These are phyloP conservation scores for Anastrepha obliqua DNA, from an alignment of 1,140 invertebrate genomes.

Conservation along the genomic window DNA sequence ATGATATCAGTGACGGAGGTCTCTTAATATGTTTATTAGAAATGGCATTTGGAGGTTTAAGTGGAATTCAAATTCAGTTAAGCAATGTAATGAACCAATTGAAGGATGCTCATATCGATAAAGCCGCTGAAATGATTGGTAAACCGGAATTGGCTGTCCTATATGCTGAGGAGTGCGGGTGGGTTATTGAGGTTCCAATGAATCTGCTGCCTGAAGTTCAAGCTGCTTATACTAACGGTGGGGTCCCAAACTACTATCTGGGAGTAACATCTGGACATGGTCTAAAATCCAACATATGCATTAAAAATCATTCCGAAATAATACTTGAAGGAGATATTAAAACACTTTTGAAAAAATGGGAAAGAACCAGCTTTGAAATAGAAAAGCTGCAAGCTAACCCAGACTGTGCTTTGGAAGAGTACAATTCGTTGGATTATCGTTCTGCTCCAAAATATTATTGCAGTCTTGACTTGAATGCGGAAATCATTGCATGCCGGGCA, in stretches of 20 bases:
- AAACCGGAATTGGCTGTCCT: constrained; percentile 81
- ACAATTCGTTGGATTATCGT: constrained; percentile 78
- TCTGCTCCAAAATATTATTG: constrained; percentile 81
- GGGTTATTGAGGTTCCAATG: constrained; percentile 88
- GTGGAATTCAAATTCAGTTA: constrained; percentile 84
- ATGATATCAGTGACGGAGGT: constrained; percentile 98
- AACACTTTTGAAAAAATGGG: constrained; percentile 89
- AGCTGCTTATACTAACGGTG: constrained; percentile 77
- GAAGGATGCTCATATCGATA: constrained; percentile 55
- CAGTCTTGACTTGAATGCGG: constrained; percentile 81
- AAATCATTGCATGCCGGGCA: constrained; percentile 70
- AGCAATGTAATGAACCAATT: constrained; percentile 73
- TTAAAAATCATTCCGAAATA: constrained; percentile 78
- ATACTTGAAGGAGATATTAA: constrained; percentile 81
- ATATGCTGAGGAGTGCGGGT: constrained; percentile 94
- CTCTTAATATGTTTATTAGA: constrained; percentile 92
- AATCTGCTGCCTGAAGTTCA: constrained; percentile 78
- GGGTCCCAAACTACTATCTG: constrained; percentile 83
- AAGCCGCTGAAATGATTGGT: constrained; percentile 57
- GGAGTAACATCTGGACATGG: constrained; percentile 83
- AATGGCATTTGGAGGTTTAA: constrained; percentile 95
- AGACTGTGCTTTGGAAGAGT: constrained; percentile 88
- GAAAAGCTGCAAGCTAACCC: constrained; percentile 89
- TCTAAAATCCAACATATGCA: constrained; percentile 79
- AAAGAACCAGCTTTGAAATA: constrained; percentile 94